Evolutionary conservation across 1,140 invertebrate species (phyloP), one percentile per base, ranked within the genome.

Genomic region (Tetramorium parvispinum): DNA sequence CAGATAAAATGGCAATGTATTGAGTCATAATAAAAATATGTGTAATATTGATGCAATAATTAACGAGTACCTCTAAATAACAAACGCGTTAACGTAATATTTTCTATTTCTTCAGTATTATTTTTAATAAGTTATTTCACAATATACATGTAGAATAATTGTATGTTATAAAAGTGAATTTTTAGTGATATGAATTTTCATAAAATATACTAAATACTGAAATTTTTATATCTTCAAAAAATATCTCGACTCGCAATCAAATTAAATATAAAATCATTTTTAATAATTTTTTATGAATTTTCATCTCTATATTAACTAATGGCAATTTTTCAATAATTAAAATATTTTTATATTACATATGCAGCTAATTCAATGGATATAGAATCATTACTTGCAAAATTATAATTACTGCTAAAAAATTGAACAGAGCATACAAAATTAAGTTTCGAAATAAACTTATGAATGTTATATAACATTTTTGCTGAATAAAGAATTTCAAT

Each of bases 161-260:
- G 13, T 55, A 59, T 10, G 7, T 57, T 53, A 55, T 40, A 43
- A 43, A 43, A 24, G 1, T 55, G 21, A 57, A 57, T 21, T 55
- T 55, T 55, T 18, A 21, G 18, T 51, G 16, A 40, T n/a, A 68
- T 24, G 2, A 76, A 77, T 61, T 77, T 61, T n/a, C n/a, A 59
- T 61, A 46, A 40, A 65, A 53, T 46, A 59, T 40, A 40, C 32
- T 32, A 32, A 32, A 32, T 18, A 61, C 61, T 37, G 2, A 77
- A 59, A 27, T 46, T 46, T 18, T 46, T 18, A 32, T 77, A 59
- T 59, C 1, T 75, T 40, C 13, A 8, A 0, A 24, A 21, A 75
- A 53, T 59, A 59, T 76, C 32, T 75, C n/a, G 1, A 75, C 24
- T 75, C 18, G 32, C 13, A 75, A 53, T 18, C 57, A 76, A 76